phyloP scores from a whole-genome alignment of 2,113 vertebrate species.

The Lipotes vexillifer region DNA sequence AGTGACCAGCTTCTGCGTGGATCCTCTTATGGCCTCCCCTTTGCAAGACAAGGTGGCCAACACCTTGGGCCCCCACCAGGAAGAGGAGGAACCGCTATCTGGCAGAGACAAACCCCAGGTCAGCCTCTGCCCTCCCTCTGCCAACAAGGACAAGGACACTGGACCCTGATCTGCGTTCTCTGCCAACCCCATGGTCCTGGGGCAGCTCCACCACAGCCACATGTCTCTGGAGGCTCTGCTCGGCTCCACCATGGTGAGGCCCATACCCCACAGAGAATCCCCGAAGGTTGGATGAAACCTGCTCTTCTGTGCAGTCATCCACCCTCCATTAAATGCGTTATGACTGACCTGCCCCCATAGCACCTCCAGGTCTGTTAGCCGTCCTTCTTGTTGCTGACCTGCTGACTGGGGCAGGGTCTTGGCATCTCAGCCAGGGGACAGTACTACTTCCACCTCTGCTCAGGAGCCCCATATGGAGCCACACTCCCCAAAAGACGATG shows the following conservation, averaged over 20 bases:
- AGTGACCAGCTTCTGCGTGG: not conserved
- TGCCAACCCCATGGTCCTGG: slow-evolving; percentile 50
- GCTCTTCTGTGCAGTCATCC: not conserved
- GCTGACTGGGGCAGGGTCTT: not conserved
- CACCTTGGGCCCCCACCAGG: not conserved
- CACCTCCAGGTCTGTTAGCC: not conserved
- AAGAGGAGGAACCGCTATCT: not conserved
- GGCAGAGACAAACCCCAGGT: not conserved
- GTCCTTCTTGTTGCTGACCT: not conserved
- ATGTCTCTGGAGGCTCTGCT: slow-evolving; percentile 77
- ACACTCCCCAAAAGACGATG: not conserved
- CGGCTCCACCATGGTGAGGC: slow-evolving; percentile 67
- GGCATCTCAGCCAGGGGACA: not conserved
- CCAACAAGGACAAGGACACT: slow-evolving; percentile 77
- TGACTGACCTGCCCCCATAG: not conserved
- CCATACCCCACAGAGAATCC: not conserved
- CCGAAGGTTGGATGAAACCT: not conserved
- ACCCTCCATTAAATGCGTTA: not conserved
- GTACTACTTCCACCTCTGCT: not conserved
- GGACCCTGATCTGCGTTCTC: slow-evolving; percentile 76
- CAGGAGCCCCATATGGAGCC: not conserved
- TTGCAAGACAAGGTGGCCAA: not conserved
- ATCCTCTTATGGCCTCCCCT: not conserved
- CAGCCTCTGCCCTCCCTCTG: not conserved
- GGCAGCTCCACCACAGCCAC: slow-evolving; percentile 40